These are phyloP conservation scores for Luehdorfia chinensis DNA, from an alignment of 1,140 invertebrate genomes.

Conservation along the genomic window DNA sequence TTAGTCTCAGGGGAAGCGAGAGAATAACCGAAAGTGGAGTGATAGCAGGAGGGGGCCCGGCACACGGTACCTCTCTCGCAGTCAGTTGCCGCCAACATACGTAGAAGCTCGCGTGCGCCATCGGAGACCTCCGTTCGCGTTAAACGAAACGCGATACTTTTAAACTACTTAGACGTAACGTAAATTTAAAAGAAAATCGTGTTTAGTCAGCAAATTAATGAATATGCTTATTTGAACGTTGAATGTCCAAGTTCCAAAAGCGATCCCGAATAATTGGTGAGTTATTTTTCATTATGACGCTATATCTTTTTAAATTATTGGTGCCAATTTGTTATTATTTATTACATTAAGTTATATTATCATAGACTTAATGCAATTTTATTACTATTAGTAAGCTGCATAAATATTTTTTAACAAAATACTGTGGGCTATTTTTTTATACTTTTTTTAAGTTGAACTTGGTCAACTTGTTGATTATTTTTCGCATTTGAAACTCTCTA, in stretches of 20 bases:
- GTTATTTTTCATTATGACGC: no score
- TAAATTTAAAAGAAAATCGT: conserved; percentile 10
- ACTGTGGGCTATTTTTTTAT: no score
- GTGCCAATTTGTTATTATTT: no score
- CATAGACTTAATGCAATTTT: no score
- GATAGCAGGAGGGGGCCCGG: conserved; percentile 53
- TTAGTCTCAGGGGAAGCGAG: conserved; percentile 53
- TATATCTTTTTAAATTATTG: no score
- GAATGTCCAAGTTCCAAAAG: neutral
- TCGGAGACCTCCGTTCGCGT: conserved; percentile 22
- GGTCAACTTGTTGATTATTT: no score
- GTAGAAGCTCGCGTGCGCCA: conserved; percentile 41
- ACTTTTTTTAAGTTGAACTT: no score
- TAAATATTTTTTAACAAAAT: no score
- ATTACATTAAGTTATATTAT: no score
- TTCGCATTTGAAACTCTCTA: no score
- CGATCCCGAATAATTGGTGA: no score
- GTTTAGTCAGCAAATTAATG: neutral
- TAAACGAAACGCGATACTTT: conserved; percentile 10
- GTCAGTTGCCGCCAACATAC: conserved; percentile 55
- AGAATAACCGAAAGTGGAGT: conserved; percentile 64
- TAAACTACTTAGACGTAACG: neutral
- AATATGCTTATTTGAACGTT: neutral
- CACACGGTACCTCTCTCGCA: conserved; percentile 30
- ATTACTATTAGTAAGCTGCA: no score